These are phyloP conservation scores for Nomada goodeniana DNA, from an alignment of 2,888 invertebrate genomes.

Conservation along the genomic window DNA sequence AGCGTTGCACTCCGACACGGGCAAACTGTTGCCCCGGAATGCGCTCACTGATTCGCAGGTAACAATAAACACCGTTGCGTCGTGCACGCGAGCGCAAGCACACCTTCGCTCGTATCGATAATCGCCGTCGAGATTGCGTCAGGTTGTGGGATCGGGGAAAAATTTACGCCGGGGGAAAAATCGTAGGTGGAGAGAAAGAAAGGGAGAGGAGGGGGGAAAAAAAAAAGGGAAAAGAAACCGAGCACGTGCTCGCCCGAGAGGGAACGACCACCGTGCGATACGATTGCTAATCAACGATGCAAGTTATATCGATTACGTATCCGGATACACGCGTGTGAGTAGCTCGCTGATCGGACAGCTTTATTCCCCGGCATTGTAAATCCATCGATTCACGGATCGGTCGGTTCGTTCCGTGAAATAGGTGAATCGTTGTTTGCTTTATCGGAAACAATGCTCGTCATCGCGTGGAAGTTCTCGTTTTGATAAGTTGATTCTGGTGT, in stretches of 20 bases:
- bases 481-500: too few relatives aligned
- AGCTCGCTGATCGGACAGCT: neutral
- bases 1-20: slow-evolving; percentile 24
- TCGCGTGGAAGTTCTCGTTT: too few relatives aligned
- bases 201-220: neutral
- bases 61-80: slow-evolving; percentile 44
- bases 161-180: neutral
- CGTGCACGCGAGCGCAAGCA: slow-evolving; percentile 5
- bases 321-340: slow-evolving; percentile 21
- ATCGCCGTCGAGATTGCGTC: slow-evolving; percentile 50
- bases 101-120: slow-evolving; percentile 29
- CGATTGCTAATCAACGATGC: slow-evolving; percentile 28
- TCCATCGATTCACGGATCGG: neutral
- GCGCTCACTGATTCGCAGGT: slow-evolving; percentile 41
- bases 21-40: slow-evolving; percentile 27
- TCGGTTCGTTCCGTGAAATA: neutral
- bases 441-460: neutral
- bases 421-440: neutral
- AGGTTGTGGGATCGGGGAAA: slow-evolving; percentile 18
- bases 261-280: slow-evolving; percentile 29
- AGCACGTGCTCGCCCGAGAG: slow-evolving; percentile 20
- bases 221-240: neutral
- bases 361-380: slow-evolving; percentile 1
- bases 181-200: neutral
- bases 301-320: slow-evolving; percentile 36